A percentile compares a stretch with the other conserved stretches of the same genome.
Conservation (phyloP, 2,797 vertebrate species). For the Pteropus rufus region DNA sequence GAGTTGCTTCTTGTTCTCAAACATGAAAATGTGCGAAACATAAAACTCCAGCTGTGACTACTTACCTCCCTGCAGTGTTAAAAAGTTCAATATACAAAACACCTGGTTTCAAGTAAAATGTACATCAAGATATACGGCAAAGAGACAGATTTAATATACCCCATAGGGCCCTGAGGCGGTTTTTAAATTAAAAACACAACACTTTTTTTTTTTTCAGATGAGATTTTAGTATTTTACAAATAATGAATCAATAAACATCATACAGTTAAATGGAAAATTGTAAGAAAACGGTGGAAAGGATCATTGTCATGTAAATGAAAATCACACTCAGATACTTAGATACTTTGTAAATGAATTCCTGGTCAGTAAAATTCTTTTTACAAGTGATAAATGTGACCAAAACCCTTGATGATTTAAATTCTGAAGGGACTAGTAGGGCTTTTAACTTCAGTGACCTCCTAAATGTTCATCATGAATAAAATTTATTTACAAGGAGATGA, state of each 20-base stretch:
- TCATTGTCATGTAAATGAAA: slow-evolving; percentile 73
- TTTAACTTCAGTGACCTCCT: slow-evolving; percentile 1
- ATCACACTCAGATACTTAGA: slow-evolving; percentile 18
- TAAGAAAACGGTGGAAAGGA: slow-evolving; percentile 33
- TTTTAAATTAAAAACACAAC: slow-evolving; percentile 86
- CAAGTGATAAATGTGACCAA: slow-evolving; percentile 2
- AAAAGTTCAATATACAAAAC: slow-evolving; percentile 89
- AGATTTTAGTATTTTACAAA: slow-evolving; percentile 77
- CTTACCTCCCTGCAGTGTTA: slow-evolving; percentile 88
- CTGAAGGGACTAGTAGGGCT: slow-evolving; percentile 9
- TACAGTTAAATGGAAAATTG: slow-evolving; percentile 62
- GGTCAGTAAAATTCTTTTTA: slow-evolving; percentile 48
- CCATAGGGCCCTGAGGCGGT: slow-evolving; percentile 83
- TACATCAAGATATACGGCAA: slow-evolving; percentile 85
- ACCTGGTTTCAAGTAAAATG: slow-evolving; percentile 88
- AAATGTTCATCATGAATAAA: neutral
- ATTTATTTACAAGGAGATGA: slow-evolving; percentile 51
- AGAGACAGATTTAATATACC: slow-evolving; percentile 88
- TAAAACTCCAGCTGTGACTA: slow-evolving; percentile 90
- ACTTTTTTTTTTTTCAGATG: slow-evolving; percentile 47
- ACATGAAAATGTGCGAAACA: slow-evolving; percentile 90
- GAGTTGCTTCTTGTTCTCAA: slow-evolving; percentile 84
- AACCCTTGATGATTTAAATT: neutral
- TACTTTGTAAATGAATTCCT: slow-evolving; percentile 39
- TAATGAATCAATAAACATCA: slow-evolving; percentile 78